Percentiles rank a stretch among this genome's conserved stretches.
These are phyloP conservation scores for Phyllopteryx taeniolatus DNA, from an alignment of 2,113 vertebrate species.

Conservation along the genomic window DNA sequence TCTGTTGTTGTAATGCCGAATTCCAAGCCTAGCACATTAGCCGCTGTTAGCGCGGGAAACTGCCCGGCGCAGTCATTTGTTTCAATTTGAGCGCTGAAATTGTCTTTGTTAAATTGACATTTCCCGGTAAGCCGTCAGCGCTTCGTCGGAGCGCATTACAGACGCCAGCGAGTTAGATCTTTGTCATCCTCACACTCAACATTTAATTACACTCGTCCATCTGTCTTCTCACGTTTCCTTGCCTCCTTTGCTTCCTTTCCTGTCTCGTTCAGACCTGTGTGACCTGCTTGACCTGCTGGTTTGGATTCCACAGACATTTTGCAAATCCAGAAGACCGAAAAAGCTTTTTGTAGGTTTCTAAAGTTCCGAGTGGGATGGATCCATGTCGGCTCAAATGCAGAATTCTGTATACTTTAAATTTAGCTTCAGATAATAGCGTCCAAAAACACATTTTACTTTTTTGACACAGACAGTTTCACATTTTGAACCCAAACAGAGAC, in stretches of 20 bases:
- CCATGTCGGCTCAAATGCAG: no score
- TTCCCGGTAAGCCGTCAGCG: constrained; percentile 46
- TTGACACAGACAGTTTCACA: no score
- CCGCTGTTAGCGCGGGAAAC: background rate
- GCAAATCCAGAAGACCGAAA: background rate
- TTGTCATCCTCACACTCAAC: constrained; percentile 69
- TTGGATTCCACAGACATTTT: background rate
- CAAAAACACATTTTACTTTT: no score
- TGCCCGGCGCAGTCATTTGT: background rate
- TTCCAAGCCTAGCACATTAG: no score
- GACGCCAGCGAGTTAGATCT: constrained; percentile 60
- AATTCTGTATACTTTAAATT: no score
- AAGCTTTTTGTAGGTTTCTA: background rate
- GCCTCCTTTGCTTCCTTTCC: background rate
- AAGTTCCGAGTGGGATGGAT: no score
- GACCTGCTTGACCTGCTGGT: background rate
- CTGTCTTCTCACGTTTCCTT: background rate
- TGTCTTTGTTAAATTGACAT: constrained; percentile 57
- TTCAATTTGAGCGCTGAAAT: constrained; percentile 17
- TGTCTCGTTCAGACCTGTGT: background rate
- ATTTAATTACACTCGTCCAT: constrained; percentile 63
- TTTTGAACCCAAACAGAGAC: no score
- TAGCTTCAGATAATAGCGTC: no score
- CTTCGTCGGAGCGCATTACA: constrained; percentile 66
- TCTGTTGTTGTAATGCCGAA: no score